phyloP scores from a whole-genome alignment of 2,888 invertebrate species.

The Erebia aethiops region DNA sequence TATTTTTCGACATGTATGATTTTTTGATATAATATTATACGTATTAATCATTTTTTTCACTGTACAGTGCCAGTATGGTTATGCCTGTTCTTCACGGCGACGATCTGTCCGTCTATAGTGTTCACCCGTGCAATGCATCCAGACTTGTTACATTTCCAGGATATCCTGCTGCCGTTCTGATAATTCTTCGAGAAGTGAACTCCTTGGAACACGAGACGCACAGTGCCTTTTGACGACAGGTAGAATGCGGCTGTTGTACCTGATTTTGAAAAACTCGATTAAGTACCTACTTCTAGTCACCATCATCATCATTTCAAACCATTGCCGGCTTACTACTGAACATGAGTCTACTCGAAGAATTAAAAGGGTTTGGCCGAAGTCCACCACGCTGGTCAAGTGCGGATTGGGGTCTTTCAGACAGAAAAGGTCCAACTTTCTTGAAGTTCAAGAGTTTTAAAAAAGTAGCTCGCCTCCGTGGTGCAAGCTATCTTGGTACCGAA shows the following conservation, averaged over 20 bases:
- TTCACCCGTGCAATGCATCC: slow-evolving; percentile 58
- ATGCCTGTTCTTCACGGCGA: slow-evolving; percentile 53
- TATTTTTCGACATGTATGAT: no score
- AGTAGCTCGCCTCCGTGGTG: no score
- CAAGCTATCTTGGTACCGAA: no score
- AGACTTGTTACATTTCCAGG: slow-evolving; percentile 61
- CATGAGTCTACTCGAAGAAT: no score
- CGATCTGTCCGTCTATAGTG: slow-evolving; percentile 50
- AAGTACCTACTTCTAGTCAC: not conserved
- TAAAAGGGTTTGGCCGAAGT: no score
- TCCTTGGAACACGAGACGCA: slow-evolving; percentile 52
- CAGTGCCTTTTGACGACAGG: slow-evolving; percentile 52
- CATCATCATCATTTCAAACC: no score
- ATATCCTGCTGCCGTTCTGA: slow-evolving; percentile 56
- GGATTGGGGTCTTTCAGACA: no score
- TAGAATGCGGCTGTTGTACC: slow-evolving; percentile 44
- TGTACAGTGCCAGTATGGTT: slow-evolving; percentile 44
- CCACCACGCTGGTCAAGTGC: no score
- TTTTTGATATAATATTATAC: no score
- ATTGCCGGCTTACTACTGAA: no score
- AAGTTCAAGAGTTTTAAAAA: no score
- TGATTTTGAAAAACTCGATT: slow-evolving; percentile 33
- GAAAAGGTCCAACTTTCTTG: no score
- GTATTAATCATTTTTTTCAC: not conserved
- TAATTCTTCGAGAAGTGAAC: slow-evolving; percentile 59